Percentiles rank a stretch among this genome's conserved stretches.
These are phyloP conservation scores for Tiliacea aurago DNA, from an alignment of 2,888 invertebrate species.

Conservation along the genomic window DNA sequence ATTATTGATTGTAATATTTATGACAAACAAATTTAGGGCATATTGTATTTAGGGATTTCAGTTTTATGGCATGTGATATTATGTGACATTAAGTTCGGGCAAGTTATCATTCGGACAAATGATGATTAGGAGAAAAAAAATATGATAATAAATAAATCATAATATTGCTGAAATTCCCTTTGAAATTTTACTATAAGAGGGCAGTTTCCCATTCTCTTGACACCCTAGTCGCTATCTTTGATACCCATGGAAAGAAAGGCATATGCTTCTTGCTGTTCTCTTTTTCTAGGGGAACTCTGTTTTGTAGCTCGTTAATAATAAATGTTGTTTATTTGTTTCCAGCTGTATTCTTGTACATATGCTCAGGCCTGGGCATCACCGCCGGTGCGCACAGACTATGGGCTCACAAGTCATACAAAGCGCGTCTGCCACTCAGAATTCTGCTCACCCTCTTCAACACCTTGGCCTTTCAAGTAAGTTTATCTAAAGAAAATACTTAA, in stretches of 20 bases:
- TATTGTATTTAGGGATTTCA: too few species aligned
- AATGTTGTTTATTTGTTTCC: conserved; percentile 68
- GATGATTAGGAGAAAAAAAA: too few species aligned
- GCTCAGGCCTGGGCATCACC: conserved; percentile 97
- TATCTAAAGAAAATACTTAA: neutral
- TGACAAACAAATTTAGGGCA: too few species aligned
- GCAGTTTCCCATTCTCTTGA: neutral
- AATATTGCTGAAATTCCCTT: neutral
- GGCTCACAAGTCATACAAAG: conserved; percentile 99
- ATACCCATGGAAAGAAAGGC: neutral
- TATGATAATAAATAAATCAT: too few species aligned
- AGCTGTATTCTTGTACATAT: conserved; percentile 93
- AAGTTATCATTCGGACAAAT: too few species aligned
- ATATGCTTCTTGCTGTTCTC: neutral
- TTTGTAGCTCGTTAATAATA: neutral
- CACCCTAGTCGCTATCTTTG: neutral
- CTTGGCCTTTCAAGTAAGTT: conserved; percentile 96
- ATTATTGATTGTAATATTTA: too few species aligned
- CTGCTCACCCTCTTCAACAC: conserved; percentile 96
- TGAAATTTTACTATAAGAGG: neutral
- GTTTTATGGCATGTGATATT: too few species aligned
- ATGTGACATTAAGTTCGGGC: too few species aligned
- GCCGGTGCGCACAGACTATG: conserved; percentile 99
- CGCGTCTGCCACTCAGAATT: conserved; percentile 95
- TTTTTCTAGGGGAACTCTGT: neutral